Evolutionary conservation across 2,888 invertebrate species (phyloP).

Genomic region (Notocelia uddmanniana): DNA sequence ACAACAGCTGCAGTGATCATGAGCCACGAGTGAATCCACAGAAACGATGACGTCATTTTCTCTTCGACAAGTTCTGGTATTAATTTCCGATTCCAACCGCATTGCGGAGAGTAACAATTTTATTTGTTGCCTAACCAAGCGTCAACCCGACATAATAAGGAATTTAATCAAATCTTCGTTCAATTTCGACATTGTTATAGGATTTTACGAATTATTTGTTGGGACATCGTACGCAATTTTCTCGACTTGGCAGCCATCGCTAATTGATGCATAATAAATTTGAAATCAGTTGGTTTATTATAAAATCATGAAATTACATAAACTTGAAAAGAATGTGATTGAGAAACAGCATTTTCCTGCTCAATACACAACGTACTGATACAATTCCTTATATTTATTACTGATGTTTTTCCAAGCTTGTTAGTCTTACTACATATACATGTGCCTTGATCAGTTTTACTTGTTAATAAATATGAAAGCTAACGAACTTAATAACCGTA

Average conservation of each 20-base stretch:
- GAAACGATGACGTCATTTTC: slow-evolving; percentile 13
- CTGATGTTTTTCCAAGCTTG: neutral
- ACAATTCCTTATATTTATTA: neutral
- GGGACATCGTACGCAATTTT: neutral
- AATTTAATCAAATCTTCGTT: slow-evolving; percentile 28
- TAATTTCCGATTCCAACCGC: slow-evolving; percentile 33
- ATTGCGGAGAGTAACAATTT: slow-evolving; percentile 19
- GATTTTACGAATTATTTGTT: slow-evolving; percentile 27
- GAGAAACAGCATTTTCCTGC: neutral
- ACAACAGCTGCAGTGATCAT: neutral
- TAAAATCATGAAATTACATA: neutral
- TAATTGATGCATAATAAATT: slow-evolving; percentile 9
- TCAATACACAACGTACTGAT: neutral
- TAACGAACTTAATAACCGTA: slow-evolving; percentile 2
- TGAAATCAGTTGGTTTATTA: neutral
- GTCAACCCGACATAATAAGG: slow-evolving; percentile 13
- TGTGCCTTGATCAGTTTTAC: neutral
- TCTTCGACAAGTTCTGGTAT: slow-evolving; percentile 23
- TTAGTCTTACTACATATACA: neutral
- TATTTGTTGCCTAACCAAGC: slow-evolving; percentile 30
- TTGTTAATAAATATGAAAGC: neutral
- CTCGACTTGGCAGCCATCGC: neutral
- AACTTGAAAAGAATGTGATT: neutral
- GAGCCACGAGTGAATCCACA: neutral
- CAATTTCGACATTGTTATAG: slow-evolving; percentile 28